Evolutionary conservation across 2,888 invertebrate species (phyloP).

Genomic region (Frankliniella fusca): DNA sequence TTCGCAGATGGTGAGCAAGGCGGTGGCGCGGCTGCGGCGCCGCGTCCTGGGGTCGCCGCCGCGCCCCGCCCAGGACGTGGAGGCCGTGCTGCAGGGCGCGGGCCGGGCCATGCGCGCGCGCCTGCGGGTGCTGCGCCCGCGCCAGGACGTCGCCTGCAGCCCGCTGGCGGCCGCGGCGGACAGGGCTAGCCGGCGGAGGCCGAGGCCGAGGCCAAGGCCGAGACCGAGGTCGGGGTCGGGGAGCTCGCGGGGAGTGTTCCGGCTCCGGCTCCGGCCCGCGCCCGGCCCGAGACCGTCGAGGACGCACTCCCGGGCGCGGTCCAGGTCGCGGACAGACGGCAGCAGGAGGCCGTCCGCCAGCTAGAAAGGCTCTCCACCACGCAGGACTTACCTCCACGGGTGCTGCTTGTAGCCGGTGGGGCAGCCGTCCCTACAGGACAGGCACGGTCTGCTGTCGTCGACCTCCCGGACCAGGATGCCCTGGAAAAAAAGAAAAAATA

Average conservation of each 20-base stretch:
- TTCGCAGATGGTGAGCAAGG: conserved; percentile 2
- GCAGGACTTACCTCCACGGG: background rate
- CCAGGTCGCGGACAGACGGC: too few species aligned
- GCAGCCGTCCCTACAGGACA: conserved; percentile 7
- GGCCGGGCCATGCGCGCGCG: conserved; percentile 2
- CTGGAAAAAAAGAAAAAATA: background rate
- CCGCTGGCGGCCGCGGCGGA: background rate
- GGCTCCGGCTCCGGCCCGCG: background rate
- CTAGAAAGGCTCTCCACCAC: background rate
- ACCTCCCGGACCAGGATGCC: conserved; percentile 18
- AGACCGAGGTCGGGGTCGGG: conserved; percentile 2
- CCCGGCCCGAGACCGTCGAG: background rate
- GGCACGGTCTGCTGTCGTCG: conserved; percentile 6
- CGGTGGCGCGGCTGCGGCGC: conserved; percentile 9
- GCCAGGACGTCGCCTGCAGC: conserved; percentile 6
- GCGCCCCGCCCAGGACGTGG: background rate
- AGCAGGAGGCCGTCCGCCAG: background rate
- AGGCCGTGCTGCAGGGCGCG: background rate
- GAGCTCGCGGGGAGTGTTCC: background rate
- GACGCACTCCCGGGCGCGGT: too few species aligned
- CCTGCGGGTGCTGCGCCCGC: background rate
- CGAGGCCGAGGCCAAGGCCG: background rate
- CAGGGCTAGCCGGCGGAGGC: background rate
- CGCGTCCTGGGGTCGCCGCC: conserved; percentile 14
- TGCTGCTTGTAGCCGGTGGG: conserved; percentile 19